phyloP scores from a whole-genome alignment of 2,113 vertebrate genomes.

The Stomatorhinus ivindoensis region DNA sequence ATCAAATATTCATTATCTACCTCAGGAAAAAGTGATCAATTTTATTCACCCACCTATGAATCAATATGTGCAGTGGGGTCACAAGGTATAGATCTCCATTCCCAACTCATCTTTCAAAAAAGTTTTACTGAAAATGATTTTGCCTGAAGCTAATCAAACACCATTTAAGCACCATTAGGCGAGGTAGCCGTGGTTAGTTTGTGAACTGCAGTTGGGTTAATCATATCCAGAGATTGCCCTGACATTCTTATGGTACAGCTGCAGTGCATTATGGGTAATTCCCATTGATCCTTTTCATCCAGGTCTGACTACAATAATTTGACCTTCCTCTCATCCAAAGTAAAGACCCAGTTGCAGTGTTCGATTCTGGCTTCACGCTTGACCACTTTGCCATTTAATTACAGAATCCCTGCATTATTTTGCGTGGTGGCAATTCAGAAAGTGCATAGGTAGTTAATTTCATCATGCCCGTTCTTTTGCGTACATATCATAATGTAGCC shows the following conservation, averaged over 20 bases:
- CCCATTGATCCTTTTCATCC: slow-evolving; percentile 45
- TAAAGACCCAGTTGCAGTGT: neutral
- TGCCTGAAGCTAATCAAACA: slow-evolving; percentile 17
- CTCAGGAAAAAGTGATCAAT: slow-evolving; percentile 62
- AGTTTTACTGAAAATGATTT: slow-evolving; percentile 34
- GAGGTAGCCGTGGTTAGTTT: neutral
- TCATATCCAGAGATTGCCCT: slow-evolving; percentile 41
- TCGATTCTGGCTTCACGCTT: neutral
- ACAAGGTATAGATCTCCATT: slow-evolving; percentile 47
- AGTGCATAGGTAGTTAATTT: neutral
- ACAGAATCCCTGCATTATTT: neutral
- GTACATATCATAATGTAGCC: neutral
- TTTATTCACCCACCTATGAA: slow-evolving; percentile 56
- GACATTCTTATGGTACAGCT: slow-evolving; percentile 57
- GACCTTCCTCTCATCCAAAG: neutral
- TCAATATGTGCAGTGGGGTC: slow-evolving; percentile 66
- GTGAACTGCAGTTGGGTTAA: slow-evolving; percentile 17
- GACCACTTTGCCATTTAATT: neutral
- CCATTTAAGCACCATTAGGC: neutral
- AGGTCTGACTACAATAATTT: neutral
- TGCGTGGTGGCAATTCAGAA: neutral
- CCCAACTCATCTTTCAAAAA: slow-evolving; percentile 38
- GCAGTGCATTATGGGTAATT: slow-evolving; percentile 60
- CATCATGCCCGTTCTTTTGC: neutral
- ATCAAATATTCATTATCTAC: slow-evolving; percentile 69